Percentiles rank a stretch among this genome's conserved stretches.
phyloP scores from a whole-genome alignment of 2,113 vertebrate genomes.

The Plotosus lineatus region DNA sequence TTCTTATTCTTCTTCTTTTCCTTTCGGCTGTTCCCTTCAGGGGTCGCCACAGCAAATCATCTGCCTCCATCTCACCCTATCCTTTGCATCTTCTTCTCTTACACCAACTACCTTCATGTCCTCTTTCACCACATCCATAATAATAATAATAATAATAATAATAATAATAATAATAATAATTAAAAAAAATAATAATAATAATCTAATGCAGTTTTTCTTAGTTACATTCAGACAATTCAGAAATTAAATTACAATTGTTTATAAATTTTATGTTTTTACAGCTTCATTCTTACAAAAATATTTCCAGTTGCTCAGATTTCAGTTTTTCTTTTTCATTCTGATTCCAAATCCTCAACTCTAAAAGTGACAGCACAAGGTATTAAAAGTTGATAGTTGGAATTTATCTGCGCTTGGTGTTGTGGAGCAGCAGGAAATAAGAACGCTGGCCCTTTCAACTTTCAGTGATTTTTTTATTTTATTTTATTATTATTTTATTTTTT shows the following conservation, averaged over 20 bases:
- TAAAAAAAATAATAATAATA: no score
- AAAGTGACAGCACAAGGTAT: neutral
- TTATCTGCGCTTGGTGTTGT: neutral
- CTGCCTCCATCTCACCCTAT: no score
- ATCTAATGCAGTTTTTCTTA: no score
- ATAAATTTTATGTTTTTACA: neutral
- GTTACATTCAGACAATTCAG: neutral
- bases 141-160: no score
- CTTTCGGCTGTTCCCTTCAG: no score
- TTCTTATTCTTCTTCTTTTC: no score
- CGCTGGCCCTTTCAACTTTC: constrained; percentile 28
- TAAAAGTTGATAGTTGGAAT: neutral
- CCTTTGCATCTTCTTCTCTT: no score
- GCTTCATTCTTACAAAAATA: neutral
- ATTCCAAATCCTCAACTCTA: neutral
- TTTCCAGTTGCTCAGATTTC: neutral
- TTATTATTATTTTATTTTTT: neutral
- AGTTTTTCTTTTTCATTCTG: neutral
- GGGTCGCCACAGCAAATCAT: no score
- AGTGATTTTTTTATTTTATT: neutral
- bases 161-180: no score
- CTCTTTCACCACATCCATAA: no score
- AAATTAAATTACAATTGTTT: neutral
- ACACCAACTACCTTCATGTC: no score
- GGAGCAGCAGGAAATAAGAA: neutral